Evolutionary conservation across 2,888 invertebrate genomes (phyloP), one percentile per base, ranked within the genome.

Genomic region (Ctenicera cuprea): DNA sequence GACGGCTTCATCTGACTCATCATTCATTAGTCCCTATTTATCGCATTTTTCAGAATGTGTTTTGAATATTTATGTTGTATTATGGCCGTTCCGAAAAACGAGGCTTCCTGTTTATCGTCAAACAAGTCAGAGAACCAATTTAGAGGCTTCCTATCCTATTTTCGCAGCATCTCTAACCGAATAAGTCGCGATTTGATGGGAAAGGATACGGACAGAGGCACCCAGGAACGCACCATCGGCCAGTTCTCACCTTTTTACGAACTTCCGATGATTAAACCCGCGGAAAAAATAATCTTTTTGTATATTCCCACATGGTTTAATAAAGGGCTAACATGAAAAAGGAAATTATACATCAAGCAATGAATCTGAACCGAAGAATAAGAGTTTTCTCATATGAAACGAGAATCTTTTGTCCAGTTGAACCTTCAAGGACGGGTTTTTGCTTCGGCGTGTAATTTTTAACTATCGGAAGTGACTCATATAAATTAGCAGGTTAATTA

Each of bases 1-100:
- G 71, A 73, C 69, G 73, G 65, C 73, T 73, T 73, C 48, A 73
- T 71, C 62, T 75, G 74, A 75, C 67, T 75, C 71, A 75, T 71
- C 62, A 38, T 74, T 71, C 61, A 74, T 74, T 70, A 74, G 68
- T 64, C 74, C 65, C 37, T 30, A 52, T 75, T 75, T 71, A 75
- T 71, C 74, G 71, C 63, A 52, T 71, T 67, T 67, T 64, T 62
- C 63, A 38, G 70, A 71, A 74, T 74, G 66, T 50, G 71, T 71
- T 74, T 71, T 71, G 71, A 71, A 74, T 74, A 74, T 71, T 71
- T 74, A 73, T 68, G 54, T 41, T 20, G 41, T 38, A 73, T 67
- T 67, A 71, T 67, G n/a, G 18, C n/a, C 20, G 54, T 48, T 43
- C 48, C 65, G 43, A n/a, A 71, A 74, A 70, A 74, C 18, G 43